Base-by-base conservation (phyloP, 2,888 invertebrate species). In the Drosophila pegasa region DNA sequence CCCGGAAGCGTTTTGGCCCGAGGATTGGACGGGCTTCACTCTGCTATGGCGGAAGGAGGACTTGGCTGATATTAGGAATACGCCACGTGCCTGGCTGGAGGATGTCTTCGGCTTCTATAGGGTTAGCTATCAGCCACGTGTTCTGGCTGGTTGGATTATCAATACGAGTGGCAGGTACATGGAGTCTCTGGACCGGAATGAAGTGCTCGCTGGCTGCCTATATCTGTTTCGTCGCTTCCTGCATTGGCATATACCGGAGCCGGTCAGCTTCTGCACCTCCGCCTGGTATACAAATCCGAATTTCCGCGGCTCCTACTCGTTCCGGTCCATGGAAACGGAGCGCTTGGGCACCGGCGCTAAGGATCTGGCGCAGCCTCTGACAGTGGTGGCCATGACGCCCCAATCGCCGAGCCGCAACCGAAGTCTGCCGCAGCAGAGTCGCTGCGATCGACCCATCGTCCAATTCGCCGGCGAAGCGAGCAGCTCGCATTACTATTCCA, bases 391-490 rank as follows among this genome's bases (percentile, higher is more conserved):
- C 22, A 88, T 75, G 54, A 92, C 93, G 47, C 95, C 95, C 0
- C 76, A 93, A 0, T 52, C 75, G 1, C 67, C 74, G 3, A 71
- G 56, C 12, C 69, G 78, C 25, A 88, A 82, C 41, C 59, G 27
- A 38, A 14, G 38, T 7, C 12, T 48, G 1, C 72, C 57, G 5
- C 75, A 70, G 33, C 87, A 89, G 70, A 90, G 82, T 54, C 90
- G 89, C 72, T 90, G 90, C 60, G 90, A 91, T 68, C 93, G 92
- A 62, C 93, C 95, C 57, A 92, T 94, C 0, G 93, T 95, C 2
- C 94, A 94, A 64, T 95, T 95, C 81, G 95, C 94, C 5, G 95
- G 95, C 0, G 95, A 95, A 90, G 95, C 95, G 0, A 94, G 95
- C 0, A 94, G 95, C 10, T 93, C 94, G 57, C 94, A 94, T 78